Conservation (phyloP, 2,888 invertebrate species). For the Junonia oenone region DNA sequence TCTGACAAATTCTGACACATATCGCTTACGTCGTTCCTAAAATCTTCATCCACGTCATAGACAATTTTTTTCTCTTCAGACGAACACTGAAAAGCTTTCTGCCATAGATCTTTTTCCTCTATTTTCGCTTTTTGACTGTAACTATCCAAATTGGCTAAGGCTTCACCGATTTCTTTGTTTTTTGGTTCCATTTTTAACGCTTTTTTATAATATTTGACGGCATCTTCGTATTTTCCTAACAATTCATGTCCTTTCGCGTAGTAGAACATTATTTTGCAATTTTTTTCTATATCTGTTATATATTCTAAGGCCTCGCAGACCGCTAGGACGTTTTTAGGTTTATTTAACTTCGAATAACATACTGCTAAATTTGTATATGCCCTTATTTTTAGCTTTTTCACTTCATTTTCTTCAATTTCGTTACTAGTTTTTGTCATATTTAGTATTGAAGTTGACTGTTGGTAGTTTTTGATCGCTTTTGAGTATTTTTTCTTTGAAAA, state of each 20-base stretch:
- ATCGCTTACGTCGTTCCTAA: slow-evolving; percentile 47
- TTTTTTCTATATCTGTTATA: slow-evolving; percentile 48
- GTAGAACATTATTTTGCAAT: slow-evolving; percentile 62
- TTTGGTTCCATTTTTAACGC: slow-evolving; percentile 64
- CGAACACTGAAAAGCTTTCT: slow-evolving; percentile 45
- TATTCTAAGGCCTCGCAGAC: slow-evolving; percentile 58
- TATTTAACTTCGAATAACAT: slow-evolving; percentile 58
- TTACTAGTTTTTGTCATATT: slow-evolving; percentile 45
- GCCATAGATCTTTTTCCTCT: slow-evolving; percentile 57
- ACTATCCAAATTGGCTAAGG: slow-evolving; percentile 47
- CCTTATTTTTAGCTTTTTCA: slow-evolving; percentile 49
- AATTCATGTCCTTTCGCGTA: slow-evolving; percentile 54
- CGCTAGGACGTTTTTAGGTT: slow-evolving; percentile 54
- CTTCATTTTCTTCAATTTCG: slow-evolving; percentile 38
- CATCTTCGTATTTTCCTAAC: slow-evolving; percentile 49
- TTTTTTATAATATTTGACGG: slow-evolving; percentile 54
- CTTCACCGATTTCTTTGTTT: slow-evolving; percentile 59
- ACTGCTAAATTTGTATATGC: slow-evolving; percentile 58
- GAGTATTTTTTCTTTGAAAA: slow-evolving; percentile 47
- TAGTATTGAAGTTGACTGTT: slow-evolving; percentile 52
- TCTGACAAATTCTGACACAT: slow-evolving; percentile 59
- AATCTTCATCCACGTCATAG: slow-evolving; percentile 55
- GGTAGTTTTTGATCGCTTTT: slow-evolving; percentile 52
- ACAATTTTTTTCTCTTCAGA: slow-evolving; percentile 34
- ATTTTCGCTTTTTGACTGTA: slow-evolving; percentile 39